These are phyloP conservation scores for Zaprionus ghesquierei DNA, from an alignment of 1,140 invertebrate genomes.

Conservation along the genomic window DNA sequence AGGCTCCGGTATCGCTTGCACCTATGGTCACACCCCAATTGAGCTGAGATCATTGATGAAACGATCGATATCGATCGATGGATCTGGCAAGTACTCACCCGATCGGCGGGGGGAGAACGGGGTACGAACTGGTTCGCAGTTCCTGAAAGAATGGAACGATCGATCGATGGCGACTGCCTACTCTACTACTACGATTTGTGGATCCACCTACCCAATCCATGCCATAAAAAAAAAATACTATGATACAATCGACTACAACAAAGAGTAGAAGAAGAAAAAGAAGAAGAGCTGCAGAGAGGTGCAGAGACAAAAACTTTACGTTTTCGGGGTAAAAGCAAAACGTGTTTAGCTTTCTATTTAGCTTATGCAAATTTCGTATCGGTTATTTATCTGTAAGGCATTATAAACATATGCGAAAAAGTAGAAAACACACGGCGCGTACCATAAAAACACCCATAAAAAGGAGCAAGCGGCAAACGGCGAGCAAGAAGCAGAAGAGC, in stretches of 20 bases:
- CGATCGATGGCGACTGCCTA: background rate
- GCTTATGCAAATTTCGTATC: conserved; percentile 71
- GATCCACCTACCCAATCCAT: conserved; percentile 15
- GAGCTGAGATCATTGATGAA: conserved; percentile 34
- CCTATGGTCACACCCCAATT: conserved; percentile 34
- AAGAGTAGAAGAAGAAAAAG: conserved; percentile 5
- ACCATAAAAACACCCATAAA: conserved; percentile 71
- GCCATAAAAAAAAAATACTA: conserved; percentile 4
- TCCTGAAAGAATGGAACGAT: background rate
- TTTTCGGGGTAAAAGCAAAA: conserved; percentile 74
- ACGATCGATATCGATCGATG: background rate
- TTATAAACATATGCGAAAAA: conserved; percentile 56
- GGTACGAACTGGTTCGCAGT: background rate
- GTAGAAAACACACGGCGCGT: conserved; percentile 45
- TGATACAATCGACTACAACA: conserved; percentile 1
- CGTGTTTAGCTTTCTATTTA: conserved; percentile 80
- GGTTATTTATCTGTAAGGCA: conserved; percentile 69
- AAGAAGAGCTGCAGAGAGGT: conserved; percentile 17
- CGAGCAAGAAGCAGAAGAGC: background rate
- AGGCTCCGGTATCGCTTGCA: conserved; percentile 7
- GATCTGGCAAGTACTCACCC: background rate
- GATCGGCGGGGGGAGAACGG: background rate
- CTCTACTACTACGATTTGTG: background rate
- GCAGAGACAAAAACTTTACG: conserved; percentile 50
- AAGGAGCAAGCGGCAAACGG: conserved; percentile 49